phyloP scores from a whole-genome alignment of 2,888 invertebrate species.

The Didymodactylos carnosus region DNA sequence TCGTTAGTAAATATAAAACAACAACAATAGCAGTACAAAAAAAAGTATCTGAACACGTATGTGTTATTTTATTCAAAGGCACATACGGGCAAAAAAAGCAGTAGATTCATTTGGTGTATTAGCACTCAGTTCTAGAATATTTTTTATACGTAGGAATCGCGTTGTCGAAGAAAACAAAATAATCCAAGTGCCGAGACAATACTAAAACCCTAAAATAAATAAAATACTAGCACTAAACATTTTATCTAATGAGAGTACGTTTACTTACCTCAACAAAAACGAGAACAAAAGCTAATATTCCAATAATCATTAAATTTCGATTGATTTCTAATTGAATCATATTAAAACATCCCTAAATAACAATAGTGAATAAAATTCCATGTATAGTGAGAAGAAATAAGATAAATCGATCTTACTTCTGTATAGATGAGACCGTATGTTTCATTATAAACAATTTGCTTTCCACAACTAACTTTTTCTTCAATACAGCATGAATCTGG shows the following conservation, averaged over 20 bases:
- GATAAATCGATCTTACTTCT: not conserved
- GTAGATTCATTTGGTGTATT: no score
- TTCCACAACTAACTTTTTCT: not conserved
- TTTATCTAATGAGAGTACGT: not conserved
- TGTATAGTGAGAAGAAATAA: no score
- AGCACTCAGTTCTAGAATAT: not conserved
- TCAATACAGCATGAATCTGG: not conserved
- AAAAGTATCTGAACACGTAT: no score
- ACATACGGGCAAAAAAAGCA: no score
- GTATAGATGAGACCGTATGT: not conserved
- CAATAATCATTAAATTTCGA: not conserved
- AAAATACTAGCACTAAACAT: not conserved
- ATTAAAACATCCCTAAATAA: not conserved
- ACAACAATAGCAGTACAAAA: no score
- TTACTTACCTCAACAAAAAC: not conserved
- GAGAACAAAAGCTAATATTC: not conserved
- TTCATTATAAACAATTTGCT: not conserved
- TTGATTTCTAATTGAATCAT: not conserved
- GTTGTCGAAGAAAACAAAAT: not conserved
- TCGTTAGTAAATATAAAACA: no score
- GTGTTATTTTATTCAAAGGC: no score
- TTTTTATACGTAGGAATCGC: not conserved
- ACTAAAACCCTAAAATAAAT: not conserved
- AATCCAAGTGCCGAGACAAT: not conserved
- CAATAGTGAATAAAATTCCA: not conserved